phyloP scores from a whole-genome alignment of 2,888 invertebrate genomes.

The Molanna angustata region DNA sequence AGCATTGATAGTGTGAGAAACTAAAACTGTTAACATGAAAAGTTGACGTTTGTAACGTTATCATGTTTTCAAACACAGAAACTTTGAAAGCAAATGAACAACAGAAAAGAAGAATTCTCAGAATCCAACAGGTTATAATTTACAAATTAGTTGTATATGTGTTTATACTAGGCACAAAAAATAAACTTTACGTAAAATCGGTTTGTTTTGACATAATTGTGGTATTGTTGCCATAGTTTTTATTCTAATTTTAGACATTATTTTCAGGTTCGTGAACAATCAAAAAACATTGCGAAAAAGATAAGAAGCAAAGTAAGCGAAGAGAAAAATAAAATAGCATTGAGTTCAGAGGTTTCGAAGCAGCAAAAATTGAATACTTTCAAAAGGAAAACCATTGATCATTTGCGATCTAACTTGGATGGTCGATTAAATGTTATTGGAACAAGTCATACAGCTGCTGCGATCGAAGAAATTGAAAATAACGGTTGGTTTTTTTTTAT shows the following conservation, averaged over 20 bases:
- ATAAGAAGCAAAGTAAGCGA: slow-evolving; percentile 48
- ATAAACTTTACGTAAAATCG: no score
- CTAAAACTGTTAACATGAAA: no score
- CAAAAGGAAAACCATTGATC: slow-evolving; percentile 46
- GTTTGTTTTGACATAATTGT: no score
- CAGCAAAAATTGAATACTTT: slow-evolving; percentile 44
- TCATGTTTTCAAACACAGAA: slow-evolving; percentile 23
- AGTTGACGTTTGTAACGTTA: neutral
- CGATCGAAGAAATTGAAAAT: slow-evolving; percentile 36
- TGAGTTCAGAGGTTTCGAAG: slow-evolving; percentile 42
- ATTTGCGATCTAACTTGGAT: slow-evolving; percentile 44
- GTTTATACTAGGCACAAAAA: no score
- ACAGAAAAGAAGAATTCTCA: slow-evolving; percentile 12
- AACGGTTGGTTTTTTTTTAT: no score
- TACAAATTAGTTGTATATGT: no score
- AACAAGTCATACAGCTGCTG: slow-evolving; percentile 43
- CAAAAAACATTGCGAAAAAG: slow-evolving; percentile 52
- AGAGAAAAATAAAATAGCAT: slow-evolving; percentile 44
- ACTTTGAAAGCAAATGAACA: slow-evolving; percentile 18
- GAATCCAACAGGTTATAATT: slow-evolving; percentile 20
- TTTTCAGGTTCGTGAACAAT: slow-evolving; percentile 52
- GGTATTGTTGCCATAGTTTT: no score
- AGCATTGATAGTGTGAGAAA: no score
- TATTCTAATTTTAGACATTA: no score
- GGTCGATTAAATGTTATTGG: slow-evolving; percentile 45